These are phyloP conservation scores for Lasioglossum marginatum DNA, from an alignment of 2,888 invertebrate genomes.

Conservation along the genomic window DNA sequence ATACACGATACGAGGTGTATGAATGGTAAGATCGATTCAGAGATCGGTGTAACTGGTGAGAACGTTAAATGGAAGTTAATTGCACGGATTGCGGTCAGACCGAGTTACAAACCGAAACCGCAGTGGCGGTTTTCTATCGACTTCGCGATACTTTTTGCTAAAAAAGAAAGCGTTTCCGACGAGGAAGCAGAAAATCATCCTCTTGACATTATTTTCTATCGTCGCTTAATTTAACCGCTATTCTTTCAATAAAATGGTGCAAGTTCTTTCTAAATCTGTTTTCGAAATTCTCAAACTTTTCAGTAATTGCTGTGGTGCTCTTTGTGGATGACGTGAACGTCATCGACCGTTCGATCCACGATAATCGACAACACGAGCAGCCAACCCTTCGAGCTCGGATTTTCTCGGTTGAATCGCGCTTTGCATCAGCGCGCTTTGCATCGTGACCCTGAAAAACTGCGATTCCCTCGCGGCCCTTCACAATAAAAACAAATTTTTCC, in stretches of 20 bases:
- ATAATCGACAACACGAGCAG: not conserved
- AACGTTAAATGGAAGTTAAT: conserved; percentile 1
- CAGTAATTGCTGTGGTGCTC: not conserved
- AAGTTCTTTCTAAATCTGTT: not conserved
- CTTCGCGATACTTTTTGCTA: not conserved
- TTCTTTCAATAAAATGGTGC: not conserved
- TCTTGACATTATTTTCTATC: not conserved
- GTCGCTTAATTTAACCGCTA: not conserved
- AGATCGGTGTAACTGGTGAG: not conserved
- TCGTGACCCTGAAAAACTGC: conserved; percentile 45
- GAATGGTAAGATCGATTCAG: not conserved
- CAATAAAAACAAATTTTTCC: conserved; percentile 37
- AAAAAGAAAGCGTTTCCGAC: not conserved
- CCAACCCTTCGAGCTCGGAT: not conserved
- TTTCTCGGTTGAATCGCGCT: conserved; percentile 26
- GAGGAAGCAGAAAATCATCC: not conserved
- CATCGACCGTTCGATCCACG: not conserved
- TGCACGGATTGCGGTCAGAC: conserved; percentile 8
- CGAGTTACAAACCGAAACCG: conserved; percentile 12
- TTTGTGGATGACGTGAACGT: not conserved
- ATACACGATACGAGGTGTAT: not conserved
- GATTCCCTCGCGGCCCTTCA: conserved; percentile 20
- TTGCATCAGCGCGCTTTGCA: not conserved
- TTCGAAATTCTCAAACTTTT: too few relatives aligned
- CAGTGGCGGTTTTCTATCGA: not conserved